Percentiles rank a stretch among this genome's conserved stretches.
These are phyloP conservation scores for Florisuga fusca DNA, from an alignment of 2,797 vertebrate species.

Conservation along the genomic window DNA sequence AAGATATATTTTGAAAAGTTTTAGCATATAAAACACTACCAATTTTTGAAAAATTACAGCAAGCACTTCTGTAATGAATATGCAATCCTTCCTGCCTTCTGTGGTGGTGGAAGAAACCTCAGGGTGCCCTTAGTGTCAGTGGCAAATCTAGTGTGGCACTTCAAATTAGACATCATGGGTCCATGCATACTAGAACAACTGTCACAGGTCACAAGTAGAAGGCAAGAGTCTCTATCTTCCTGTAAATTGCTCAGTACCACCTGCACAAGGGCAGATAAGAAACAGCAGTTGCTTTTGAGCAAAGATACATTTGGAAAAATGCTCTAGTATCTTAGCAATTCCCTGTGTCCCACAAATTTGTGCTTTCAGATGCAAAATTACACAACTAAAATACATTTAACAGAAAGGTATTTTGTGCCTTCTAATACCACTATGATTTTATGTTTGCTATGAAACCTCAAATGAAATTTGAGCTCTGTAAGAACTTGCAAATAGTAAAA, in stretches of 20 bases:
- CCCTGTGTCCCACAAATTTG: neutral
- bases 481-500: neutral
- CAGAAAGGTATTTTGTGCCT: neutral
- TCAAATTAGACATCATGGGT: neutral
- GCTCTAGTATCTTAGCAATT: neutral
- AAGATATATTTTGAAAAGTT: neutral
- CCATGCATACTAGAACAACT: neutral
- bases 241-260: neutral
- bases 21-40: neutral
- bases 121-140: neutral
- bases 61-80: neutral
- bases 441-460: neutral
- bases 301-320: neutral
- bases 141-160: neutral
- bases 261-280: neutral
- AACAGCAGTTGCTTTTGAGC: neutral
- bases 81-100: neutral
- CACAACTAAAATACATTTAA: neutral
- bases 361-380: neutral
- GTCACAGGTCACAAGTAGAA: neutral
- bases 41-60: neutral
- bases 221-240: neutral
- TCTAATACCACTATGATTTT: neutral
- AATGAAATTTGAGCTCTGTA: neutral
- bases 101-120: neutral